A percentile compares a stretch with the other conserved stretches of the same genome.
phyloP scores from a whole-genome alignment of 2,113 vertebrate species.

The Actenoides hombroni region DNA sequence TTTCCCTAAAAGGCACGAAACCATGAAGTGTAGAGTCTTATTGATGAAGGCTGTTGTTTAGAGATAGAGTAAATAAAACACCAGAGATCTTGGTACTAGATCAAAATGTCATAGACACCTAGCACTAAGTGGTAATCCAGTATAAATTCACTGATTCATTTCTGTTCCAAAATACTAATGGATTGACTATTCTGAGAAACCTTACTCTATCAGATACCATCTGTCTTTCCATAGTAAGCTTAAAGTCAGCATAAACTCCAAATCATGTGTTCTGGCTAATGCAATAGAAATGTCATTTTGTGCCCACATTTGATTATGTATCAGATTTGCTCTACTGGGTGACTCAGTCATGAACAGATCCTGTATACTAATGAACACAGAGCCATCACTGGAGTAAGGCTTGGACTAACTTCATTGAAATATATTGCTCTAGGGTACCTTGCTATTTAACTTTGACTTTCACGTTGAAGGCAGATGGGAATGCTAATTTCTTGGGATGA shows the following conservation, averaged over 20 bases:
- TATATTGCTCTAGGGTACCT: neutral
- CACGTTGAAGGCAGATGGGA: neutral
- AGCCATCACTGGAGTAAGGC: neutral
- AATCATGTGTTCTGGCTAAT: slow-evolving; percentile 16
- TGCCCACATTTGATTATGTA: slow-evolving; percentile 2
- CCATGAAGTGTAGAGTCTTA: neutral
- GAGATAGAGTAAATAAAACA: neutral
- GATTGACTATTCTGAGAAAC: slow-evolving; percentile 31
- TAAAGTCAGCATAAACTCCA: slow-evolving; percentile 19
- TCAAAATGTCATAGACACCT: neutral
- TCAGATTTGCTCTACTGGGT: slow-evolving; percentile 27
- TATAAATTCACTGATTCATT: slow-evolving; percentile 4
- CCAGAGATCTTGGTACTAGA: neutral
- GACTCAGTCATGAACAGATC: neutral
- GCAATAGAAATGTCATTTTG: slow-evolving; percentile 27
- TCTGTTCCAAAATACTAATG: slow-evolving; percentile 9
- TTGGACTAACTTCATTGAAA: neutral
- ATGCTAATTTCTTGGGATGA: slow-evolving; percentile 6
- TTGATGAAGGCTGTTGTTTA: neutral
- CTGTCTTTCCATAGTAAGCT: slow-evolving; percentile 20
- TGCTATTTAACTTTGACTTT: neutral
- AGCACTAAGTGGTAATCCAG: neutral
- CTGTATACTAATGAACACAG: slow-evolving; percentile 4
- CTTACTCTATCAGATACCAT: slow-evolving; percentile 15
- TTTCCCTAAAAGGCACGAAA: neutral